phyloP scores from a whole-genome alignment of 2,888 invertebrate genomes.

The Charanyca ferruginea region DNA sequence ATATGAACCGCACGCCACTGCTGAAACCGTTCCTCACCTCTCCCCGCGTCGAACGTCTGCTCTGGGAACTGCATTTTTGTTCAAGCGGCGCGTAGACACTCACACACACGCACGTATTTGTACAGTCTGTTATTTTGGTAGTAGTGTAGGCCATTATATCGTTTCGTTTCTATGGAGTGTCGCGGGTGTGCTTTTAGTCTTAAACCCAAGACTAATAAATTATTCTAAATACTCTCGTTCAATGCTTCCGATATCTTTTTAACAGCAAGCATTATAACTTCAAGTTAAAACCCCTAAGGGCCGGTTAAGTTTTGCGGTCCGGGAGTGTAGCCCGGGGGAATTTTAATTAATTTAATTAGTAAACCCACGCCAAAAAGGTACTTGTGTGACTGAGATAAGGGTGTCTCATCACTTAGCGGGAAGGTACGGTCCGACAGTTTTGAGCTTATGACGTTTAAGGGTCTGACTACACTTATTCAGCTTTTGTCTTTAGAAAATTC shows the following conservation, averaged over 20 bases:
- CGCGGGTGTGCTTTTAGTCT: neutral
- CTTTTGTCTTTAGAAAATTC: too few relatives aligned
- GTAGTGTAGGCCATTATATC: too few relatives aligned
- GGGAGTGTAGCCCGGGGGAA: constrained; percentile 58
- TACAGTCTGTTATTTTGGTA: too few relatives aligned
- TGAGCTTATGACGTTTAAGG: neutral
- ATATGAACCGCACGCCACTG: too few relatives aligned
- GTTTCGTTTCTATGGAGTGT: too few relatives aligned
- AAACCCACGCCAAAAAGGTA: constrained; percentile 34
- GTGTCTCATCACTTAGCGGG: constrained; percentile 1
- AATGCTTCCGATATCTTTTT: constrained; percentile 38
- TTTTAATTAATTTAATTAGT: constrained; percentile 69
- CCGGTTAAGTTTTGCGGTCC: constrained; percentile 43
- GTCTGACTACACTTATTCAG: too few relatives aligned
- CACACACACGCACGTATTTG: too few relatives aligned
- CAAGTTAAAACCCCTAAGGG: constrained; percentile 38
- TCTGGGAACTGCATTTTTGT: too few relatives aligned
- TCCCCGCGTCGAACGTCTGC: too few relatives aligned
- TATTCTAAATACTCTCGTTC: neutral
- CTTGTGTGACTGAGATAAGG: constrained; percentile 50
- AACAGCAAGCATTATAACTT: constrained; percentile 51
- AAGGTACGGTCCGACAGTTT: neutral
- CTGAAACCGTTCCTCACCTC: too few relatives aligned
- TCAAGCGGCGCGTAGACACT: too few relatives aligned
- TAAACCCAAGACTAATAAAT: constrained; percentile 3